phyloP scores from a whole-genome alignment of 2,113 vertebrate genomes.

The Heterotilapia buettikoferi region DNA sequence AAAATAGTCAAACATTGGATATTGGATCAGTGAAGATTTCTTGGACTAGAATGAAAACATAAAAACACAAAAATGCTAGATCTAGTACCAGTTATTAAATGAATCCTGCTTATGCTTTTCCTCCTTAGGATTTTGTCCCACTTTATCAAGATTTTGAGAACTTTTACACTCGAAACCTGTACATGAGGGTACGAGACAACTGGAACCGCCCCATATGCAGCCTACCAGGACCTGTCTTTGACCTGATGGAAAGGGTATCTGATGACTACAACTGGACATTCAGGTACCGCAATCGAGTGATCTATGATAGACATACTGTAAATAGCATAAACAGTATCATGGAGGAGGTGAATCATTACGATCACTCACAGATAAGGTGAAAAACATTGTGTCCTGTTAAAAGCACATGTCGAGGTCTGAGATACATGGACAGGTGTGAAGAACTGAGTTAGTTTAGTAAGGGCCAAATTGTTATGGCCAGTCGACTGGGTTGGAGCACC shows the following conservation, averaged over 20 bases:
- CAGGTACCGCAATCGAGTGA: slow-evolving; percentile 67
- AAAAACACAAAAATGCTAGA: background rate
- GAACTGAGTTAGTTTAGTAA: background rate
- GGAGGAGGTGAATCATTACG: background rate
- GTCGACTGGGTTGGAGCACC: background rate
- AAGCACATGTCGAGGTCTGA: background rate
- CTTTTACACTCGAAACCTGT: slow-evolving; percentile 90
- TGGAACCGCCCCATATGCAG: slow-evolving; percentile 93
- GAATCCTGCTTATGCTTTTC: background rate
- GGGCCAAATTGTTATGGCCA: background rate
- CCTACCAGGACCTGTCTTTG: slow-evolving; percentile 81
- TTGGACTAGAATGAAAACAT: background rate
- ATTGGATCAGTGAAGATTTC: background rate
- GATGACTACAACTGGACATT: slow-evolving; percentile 97
- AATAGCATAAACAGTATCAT: background rate
- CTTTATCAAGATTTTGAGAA: slow-evolving; percentile 97
- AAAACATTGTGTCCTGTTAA: background rate
- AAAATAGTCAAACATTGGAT: background rate
- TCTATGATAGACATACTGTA: background rate
- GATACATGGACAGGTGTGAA: background rate
- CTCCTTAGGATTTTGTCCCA: slow-evolving; percentile 84
- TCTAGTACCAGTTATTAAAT: background rate
- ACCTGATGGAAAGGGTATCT: slow-evolving; percentile 86
- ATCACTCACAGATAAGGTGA: background rate
- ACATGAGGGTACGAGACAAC: slow-evolving; percentile 91